phyloP scores from a whole-genome alignment of 2,888 invertebrate species.

The Dasypolia templi region DNA sequence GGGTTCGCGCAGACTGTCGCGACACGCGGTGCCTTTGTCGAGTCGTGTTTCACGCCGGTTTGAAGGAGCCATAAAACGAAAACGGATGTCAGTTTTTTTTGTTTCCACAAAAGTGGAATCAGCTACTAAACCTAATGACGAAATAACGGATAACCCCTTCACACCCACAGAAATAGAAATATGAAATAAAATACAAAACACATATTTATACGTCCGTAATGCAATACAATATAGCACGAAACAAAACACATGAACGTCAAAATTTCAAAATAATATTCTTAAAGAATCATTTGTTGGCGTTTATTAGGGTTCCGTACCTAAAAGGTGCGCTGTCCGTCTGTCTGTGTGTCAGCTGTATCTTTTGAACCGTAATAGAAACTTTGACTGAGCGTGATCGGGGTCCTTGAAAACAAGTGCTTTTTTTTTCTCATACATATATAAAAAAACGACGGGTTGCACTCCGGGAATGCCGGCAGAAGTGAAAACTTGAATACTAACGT shows the following conservation, averaged over 20 bases:
- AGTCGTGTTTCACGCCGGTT: too few species aligned
- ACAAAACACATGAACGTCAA: constrained; percentile 25
- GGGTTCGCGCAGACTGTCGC: too few species aligned
- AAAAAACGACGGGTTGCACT: too few species aligned
- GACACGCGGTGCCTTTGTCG: too few species aligned
- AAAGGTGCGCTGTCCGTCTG: too few species aligned
- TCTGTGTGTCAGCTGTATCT: not conserved
- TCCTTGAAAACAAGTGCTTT: not conserved
- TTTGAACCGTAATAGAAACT: not conserved
- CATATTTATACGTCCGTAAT: constrained; percentile 37
- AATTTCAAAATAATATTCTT: constrained; percentile 38
- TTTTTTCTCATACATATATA: not conserved
- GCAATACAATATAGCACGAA: constrained; percentile 26
- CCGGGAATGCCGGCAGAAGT: too few species aligned
- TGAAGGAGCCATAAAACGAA: too few species aligned
- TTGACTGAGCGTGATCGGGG: not conserved
- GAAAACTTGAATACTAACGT: too few species aligned
- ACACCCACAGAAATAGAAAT: constrained; percentile 34
- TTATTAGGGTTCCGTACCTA: constrained; percentile 4
- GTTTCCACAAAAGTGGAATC: not conserved
- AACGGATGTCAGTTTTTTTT: too few species aligned
- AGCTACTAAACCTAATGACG: not conserved
- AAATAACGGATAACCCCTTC: constrained; percentile 18
- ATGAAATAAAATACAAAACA: constrained; percentile 28
- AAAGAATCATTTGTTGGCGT: constrained; percentile 14